Evolutionary conservation across 2,888 invertebrate species (phyloP), one percentile per base, ranked within the genome.

Genomic region (Acanthacorydalis orientalis): DNA sequence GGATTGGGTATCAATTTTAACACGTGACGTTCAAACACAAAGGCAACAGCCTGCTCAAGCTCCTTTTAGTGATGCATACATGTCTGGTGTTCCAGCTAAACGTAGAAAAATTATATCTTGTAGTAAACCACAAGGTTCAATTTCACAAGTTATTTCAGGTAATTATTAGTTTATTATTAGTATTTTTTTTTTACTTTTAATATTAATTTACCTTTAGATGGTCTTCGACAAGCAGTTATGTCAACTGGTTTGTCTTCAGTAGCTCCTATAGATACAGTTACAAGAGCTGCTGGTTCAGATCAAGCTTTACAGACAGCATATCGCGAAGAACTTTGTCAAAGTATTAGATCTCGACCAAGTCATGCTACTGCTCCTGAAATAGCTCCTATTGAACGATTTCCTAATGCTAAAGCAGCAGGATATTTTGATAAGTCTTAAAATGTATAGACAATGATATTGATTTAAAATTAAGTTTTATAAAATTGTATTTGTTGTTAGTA

Each of bases 1-100:
- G 74, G 82, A 83, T 51, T 93, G 92, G 93, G 80, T 90, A 51
- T 89, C 91, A 8, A 82, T 91, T 52, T 85, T 95, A 52, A 76
- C 83, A 8, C 75, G 81, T 50, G 93, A 95, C 64, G 73, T 80
- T 44, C 76, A 79, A 56, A 68, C 76, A 48, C 91, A 90, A 64
- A 70, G 78, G 46, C 66, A 74, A 44, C 75, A 78, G 57, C 64
- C 60, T 54, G 54, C 66, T 6, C 73, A 68, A 56, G 61, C 69
- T 1, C 78, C 83, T 31, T 83, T 83, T 63, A 92, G 92, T 60
- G 92, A 93, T 68, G 89, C 88, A 1, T 95, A 93, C 64, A 69
- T 92, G 41, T 78, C 83, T 8, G 88, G 89, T 10, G 83, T 93
- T 81, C 89, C 95, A 11, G 80, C 84, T 38, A 88, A 91, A 64